Base-by-base conservation (phyloP, 1,140 invertebrate species). In the Riptortus pedestris region DNA sequence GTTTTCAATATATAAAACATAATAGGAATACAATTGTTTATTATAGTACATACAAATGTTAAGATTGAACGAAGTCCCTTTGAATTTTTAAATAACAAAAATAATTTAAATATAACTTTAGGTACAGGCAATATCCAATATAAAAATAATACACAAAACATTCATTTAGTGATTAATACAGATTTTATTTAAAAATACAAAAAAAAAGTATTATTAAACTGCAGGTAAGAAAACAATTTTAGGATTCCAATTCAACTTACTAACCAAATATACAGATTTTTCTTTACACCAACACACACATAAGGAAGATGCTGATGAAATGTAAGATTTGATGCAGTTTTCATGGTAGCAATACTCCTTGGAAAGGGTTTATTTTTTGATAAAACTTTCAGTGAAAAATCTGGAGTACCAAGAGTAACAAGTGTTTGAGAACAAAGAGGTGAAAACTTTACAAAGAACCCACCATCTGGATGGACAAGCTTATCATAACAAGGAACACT, bases 291-390 rank as follows among this genome's bases (percentile, higher is more conserved):
- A 4, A 79, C 77, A 67, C 79, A 83, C 51, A 85, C 72, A 62
- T 83, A 79, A 0, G 81, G 83, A 62, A 83, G 72, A 61, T 80
- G 76, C 64, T 80, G 79, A 71, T 85, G 83, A 81, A 83, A 85
- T 1, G 76, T 77, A 45, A 85, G 68, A 45, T 82, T 82, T 20
- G 79, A 81, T 26, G 77, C 48, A 5, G 48, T 20, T 51, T 51
- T 51, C 48, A 51, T 51, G 24, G 48, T 51, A 9, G 48, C 48
- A 20, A 51, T 51, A 9, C n/a, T 51, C 20, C 22, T 51, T n/a
- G 48, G 48, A 24, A 20, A 51, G 12, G 48, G n/a, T 51, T 51
- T 51, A 24, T 51, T 22, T 11, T 22, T 51, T 4, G n/a, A 22
- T 11, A 51, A 24, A 5, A 65, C 57, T 48, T 60, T 60, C 24